Conservation (phyloP, 1,140 invertebrate genomes). For the Linepithema humile region DNA sequence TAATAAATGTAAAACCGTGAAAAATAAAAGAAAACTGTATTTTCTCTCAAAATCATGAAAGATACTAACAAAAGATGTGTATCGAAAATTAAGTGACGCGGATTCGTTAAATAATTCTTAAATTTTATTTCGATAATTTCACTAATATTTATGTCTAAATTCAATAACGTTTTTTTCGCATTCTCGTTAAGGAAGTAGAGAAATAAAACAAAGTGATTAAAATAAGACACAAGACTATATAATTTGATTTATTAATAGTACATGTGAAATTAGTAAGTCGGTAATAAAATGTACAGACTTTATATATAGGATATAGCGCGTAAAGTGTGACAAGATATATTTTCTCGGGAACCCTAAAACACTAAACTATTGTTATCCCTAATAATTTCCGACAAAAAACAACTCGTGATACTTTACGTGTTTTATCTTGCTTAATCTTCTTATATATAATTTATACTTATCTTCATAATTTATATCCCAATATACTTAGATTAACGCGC, state of each 20-base stretch:
- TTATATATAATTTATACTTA: conserved; percentile 22
- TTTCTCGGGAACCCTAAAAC: too few relatives aligned
- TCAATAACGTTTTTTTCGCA: background rate
- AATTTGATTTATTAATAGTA: conserved; percentile 45
- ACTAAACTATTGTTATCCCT: too few relatives aligned
- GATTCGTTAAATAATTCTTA: background rate
- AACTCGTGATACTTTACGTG: too few relatives aligned
- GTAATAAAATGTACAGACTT: conserved; percentile 64
- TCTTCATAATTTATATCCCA: conserved; percentile 37
- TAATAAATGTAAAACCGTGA: background rate
- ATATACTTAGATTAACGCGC: background rate
- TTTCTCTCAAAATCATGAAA: background rate
- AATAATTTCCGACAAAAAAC: too few relatives aligned
- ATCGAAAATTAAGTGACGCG: too few relatives aligned
- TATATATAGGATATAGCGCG: too few relatives aligned
- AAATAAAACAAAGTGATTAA: background rate
- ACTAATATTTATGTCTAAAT: background rate
- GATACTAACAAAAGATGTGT: background rate
- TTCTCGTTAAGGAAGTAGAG: background rate
- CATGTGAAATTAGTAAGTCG: background rate
- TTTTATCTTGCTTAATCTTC: too few relatives aligned
- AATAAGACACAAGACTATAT: conserved; percentile 3
- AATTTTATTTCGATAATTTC: background rate
- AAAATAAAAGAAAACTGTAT: background rate
- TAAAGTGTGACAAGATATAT: too few relatives aligned